Base-by-base conservation (phyloP, 2,113 vertebrate genomes). In the Xyliphius kryptos region DNA sequence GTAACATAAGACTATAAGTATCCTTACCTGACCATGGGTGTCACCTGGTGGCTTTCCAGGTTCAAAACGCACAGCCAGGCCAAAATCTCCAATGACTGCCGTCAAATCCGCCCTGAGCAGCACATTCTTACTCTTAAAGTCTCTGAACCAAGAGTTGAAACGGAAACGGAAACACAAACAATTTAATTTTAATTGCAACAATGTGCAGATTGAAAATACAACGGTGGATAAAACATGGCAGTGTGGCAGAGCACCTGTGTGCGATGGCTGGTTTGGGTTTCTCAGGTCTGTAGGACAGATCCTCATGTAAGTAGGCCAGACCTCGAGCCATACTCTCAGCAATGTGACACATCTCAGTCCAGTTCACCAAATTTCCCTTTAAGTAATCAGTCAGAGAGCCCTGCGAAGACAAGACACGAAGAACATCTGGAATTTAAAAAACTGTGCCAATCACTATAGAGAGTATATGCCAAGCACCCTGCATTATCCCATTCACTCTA, bases 71-170 rank as follows among this genome's bases (percentile, higher is more conserved):
- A 97, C 88, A 9, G 96, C 96, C 58, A 99, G 87, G 20, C 96
- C 96, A 9, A 99, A 98, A 81, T 99, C 96, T 78, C 91, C 95
- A 47, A 99, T 92, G 58, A 95, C 86, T 62, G 94, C 92, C 0
- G 88, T 90, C 66, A 99, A 86, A 73, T 97, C 95, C 66, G 90
- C 92, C 81, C 91, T 93, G 72, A 99, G 81, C 78, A 99, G 84
- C 70, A 99, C 91, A 13, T 99, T 99, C 88, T 98, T 98, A 81
- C 96, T 98, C 87, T 99, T 99, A 82, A 98, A 96, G 83, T 99
- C 96, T 89, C 96, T 98, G 83, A 32, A 44, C 40, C 36, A 49
- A 20, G 5, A n/a, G n/a, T n/a, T n/a, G 26, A 19, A 17, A 9
- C 38, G 60, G 22, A 72, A 32, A 60, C 9, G 26, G 4, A 1